Evolutionary conservation across 2,113 vertebrate genomes (phyloP), one percentile per base, ranked within the genome.

Genomic region (Dasyprocta punctata): DNA sequence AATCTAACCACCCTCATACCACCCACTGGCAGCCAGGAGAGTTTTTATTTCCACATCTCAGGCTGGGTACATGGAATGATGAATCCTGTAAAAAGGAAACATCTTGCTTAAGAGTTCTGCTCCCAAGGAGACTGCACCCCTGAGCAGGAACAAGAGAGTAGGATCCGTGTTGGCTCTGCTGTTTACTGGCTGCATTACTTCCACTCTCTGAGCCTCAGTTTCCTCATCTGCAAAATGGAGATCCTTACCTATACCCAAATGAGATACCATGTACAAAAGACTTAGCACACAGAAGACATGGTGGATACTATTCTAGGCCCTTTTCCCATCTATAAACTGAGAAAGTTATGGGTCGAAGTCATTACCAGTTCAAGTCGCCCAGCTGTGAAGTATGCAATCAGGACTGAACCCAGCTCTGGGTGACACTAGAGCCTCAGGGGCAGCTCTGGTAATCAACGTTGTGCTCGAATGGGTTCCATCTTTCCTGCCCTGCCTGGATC

Each of bases 191-290:
- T 58, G 77, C 3, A 41, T 36, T 33, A 80, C n/a, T 56, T 81
- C 56, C 36, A 38, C 6, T 13, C 33, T 93, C 61, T 26, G 12
- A 38, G 47, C 63, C 67, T 95, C 30, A 20, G n/a, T 90, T 38
- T 94, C 73, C 81, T 60, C 36, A 69, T 69, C 69, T 94, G 75
- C 60, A 84, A 95, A 95, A 83, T 38, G 30, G 56, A 81, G 58
- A n/a, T 80, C 28, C 26, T 91, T 49, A 38, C 73, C 63, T 63
- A 28, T 81, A 85, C 33, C 65, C 92, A 78, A 84, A 82, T 9
- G 47, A 63, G n/a, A 56, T 0, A 44, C 38, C 41, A 49, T 22
- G 75, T 12, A 36, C 7, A 52, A 49, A 56, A 86, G 80, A 85
- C 41, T 88, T 36, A 78, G 54, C 54, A 47, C 13, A 28, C 5